Conservation (phyloP, 2,797 vertebrate genomes). For the Girardinus metallicus region DNA sequence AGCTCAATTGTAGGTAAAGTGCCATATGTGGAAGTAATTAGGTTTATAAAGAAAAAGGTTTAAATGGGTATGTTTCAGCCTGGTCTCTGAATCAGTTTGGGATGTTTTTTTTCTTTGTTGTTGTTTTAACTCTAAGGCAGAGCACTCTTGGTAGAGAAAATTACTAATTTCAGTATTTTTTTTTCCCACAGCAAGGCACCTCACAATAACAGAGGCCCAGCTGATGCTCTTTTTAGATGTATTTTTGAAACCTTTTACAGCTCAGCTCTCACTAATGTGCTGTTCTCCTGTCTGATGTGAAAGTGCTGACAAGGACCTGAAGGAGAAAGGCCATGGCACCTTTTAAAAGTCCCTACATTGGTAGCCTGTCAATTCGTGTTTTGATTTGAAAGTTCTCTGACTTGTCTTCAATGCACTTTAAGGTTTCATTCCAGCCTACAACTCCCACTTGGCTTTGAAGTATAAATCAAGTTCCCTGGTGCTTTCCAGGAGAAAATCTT, state of each 20-base stretch:
- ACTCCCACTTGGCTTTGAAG: constrained; percentile 6
- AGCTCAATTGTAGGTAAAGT: neutral
- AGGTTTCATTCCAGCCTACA: constrained; percentile 22
- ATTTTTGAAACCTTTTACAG: constrained; percentile 23
- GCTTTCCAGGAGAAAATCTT: constrained; percentile 7
- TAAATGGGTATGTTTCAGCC: constrained; percentile 5
- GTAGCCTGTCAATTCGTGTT: constrained; percentile 32
- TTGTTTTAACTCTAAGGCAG: neutral
- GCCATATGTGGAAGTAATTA: neutral
- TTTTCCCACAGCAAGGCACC: constrained; percentile 4
- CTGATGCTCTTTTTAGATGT: constrained; percentile 15
- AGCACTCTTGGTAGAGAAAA: neutral
- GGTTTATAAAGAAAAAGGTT: neutral
- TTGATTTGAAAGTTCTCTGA: constrained; percentile 32
- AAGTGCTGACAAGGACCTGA: constrained; percentile 20
- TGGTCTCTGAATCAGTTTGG: neutral
- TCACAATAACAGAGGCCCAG: constrained; percentile 4
- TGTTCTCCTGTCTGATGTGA: constrained; percentile 12
- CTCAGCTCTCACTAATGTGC: constrained; percentile 18
- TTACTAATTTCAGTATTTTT: constrained; percentile 6
- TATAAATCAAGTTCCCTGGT: constrained; percentile 22
- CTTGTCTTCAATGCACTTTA: constrained; percentile 28
- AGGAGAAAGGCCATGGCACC: constrained; percentile 23
- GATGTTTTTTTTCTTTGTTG: neutral
- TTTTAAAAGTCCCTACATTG: constrained; percentile 25